Evolutionary conservation across 2,888 invertebrate genomes (phyloP).

Genomic region (Drosophila bunnanda): DNA sequence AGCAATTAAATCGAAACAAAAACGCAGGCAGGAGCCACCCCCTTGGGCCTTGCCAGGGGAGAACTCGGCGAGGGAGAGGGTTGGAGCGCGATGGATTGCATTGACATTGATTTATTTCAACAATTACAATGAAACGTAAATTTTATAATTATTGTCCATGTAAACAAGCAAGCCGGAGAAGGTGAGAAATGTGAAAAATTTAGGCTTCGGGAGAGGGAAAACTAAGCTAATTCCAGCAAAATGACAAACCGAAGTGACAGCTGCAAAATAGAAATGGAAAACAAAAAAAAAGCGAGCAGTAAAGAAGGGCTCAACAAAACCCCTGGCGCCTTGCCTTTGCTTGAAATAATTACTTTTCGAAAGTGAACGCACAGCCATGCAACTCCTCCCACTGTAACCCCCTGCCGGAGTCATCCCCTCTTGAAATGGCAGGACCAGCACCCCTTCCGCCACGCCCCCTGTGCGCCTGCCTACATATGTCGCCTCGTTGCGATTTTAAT

Average conservation of each 20-base stretch:
- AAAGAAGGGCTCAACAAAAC: constrained; percentile 51
- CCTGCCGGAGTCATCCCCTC: not conserved
- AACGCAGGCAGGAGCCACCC: constrained; percentile 47
- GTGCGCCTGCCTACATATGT: constrained; percentile 76
- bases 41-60: constrained; percentile 6
- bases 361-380: constrained; percentile 41
- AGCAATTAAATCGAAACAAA: constrained; percentile 81
- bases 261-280: constrained; percentile 61
- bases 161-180: constrained; percentile 60
- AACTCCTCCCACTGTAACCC: not conserved
- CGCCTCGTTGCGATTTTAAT: constrained; percentile 79
- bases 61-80: constrained; percentile 3
- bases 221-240: constrained; percentile 61
- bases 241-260: constrained; percentile 74
- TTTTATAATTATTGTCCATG: constrained; percentile 81
- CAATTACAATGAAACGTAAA: constrained; percentile 76
- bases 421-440: constrained; percentile 11
- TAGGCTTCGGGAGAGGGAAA: constrained; percentile 14
- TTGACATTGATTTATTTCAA: constrained; percentile 78
- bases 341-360: constrained; percentile 81
- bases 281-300: constrained; percentile 9
- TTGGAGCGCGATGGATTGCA: constrained; percentile 38
- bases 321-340: constrained; percentile 72
- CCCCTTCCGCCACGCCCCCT: constrained; percentile 39
- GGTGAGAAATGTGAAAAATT: constrained; percentile 27